A percentile compares a stretch with the other conserved stretches of the same genome.
phyloP scores from a whole-genome alignment of 2,888 invertebrate species.

The Cinara cedri region DNA sequence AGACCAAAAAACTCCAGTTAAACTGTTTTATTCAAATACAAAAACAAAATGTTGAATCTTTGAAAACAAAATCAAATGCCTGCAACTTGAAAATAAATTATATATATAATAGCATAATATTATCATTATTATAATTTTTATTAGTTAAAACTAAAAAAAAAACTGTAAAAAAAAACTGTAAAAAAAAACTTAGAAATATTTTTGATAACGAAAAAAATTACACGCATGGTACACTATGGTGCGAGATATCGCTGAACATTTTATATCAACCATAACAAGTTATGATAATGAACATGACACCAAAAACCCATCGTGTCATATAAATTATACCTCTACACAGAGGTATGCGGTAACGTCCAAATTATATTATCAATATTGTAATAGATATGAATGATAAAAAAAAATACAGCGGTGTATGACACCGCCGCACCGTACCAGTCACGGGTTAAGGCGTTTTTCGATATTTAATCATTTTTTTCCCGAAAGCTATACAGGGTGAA shows the following conservation, averaged over 20 bases:
- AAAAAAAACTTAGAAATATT: background rate
- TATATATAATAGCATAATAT: no score
- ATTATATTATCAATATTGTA: background rate
- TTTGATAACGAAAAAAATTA: background rate
- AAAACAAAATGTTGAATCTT: background rate
- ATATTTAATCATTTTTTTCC: no score
- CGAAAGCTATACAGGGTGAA: no score
- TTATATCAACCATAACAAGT: slow-evolving; percentile 1
- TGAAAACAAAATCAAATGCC: no score
- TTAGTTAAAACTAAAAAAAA: background rate
- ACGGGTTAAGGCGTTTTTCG: no score
- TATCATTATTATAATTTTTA: no score
- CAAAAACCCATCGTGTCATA: background rate
- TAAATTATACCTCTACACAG: background rate
- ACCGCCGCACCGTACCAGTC: no score
- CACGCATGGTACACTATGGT: no score
- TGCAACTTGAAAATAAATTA: no score
- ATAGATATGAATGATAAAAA: no score
- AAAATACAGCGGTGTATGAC: no score
- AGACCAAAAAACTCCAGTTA: slow-evolving; percentile 20
- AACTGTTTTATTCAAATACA: background rate
- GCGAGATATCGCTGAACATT: slow-evolving; percentile 7
- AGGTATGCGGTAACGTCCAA: slow-evolving; percentile 7
- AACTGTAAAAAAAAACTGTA: background rate
- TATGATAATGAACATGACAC: slow-evolving; percentile 4